Evolutionary conservation across 2,113 vertebrate genomes (phyloP), one percentile per base, ranked within the genome.

Genomic region (Ailurus styani): DNA sequence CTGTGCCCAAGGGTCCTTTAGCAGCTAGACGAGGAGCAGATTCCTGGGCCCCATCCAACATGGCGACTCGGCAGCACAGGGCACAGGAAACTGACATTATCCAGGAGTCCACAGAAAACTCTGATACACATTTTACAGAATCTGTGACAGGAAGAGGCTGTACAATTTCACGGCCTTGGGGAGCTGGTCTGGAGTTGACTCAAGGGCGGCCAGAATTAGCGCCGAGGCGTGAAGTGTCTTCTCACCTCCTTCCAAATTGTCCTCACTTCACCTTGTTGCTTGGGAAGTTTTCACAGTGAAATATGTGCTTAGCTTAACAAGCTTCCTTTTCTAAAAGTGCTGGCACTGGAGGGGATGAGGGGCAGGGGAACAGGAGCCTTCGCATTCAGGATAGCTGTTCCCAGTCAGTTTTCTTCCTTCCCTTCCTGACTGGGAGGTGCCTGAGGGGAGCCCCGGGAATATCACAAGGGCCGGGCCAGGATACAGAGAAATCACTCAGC

Each of bases 31-130:
- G 7, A n/a, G 1, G 11, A 64, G 13, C 72, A 0, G 7, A 3
- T 66, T 23, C 29, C 66, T 1, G 0, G 66, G 42, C 8, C 52
- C 31, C 1, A 20, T 5, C 18, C 68, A 29, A 3, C 18, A 18
- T 8, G 13, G 47, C 42, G 57, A 52, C 17, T 47, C 50, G 11
- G 20, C 31, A 37, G 4, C 68, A 55, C 29, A 37, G 37, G 7
- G 8, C 18, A 7, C 1, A 2, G 75, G 90, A 31, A 14, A 1
- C 31, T 4, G 23, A 31, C 25, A 25, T 12, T 21, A 50, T 57
- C 47, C 70, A n/a, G 50, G 84, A 27, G 12, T 47, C 66, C 37
- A 62, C 45, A 31, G 31, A 42, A 40, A 66, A 73, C 34, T 10
- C 23, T 20, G 55, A 34, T 17, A 21, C 1, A 10, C n/a, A 8